Base-by-base conservation (phyloP, 2,888 invertebrate species). In the Pseudococcus jackbeardsleyi region DNA sequence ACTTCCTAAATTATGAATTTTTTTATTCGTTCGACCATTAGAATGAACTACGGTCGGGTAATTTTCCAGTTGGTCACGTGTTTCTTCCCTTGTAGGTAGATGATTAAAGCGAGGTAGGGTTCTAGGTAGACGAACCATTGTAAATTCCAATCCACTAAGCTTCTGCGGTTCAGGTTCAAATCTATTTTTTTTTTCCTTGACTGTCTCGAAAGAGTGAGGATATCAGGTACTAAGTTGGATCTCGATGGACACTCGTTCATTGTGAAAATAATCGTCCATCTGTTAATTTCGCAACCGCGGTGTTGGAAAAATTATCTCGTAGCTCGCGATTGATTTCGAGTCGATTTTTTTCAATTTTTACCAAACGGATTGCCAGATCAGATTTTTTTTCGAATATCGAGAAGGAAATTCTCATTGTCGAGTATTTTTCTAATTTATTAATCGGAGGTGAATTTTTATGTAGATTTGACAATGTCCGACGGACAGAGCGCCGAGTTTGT, bases 401-500 rank as follows among this genome's bases (percentile, higher is more conserved):
- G 26, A 3, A 33, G 26, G 1, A 33, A 33, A 33, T 33, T 33
- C 26, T 33, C 26, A 33, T 3, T 3, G 26, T 33, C 26, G 26
- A 33, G 26, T n/a, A n/a, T 33, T 33, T 33, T 33, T 33, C 26
- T 33, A 33, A 33, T 33, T 33, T 33, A 42, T 42, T 42, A 3
- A 42, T 42, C 42, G 42, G 42, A 59, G n/a, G n/a, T 22, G 64
- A 64, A 64, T 64, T 64, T 59, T 82, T 82, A 19, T 3, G 46
- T 7, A 82, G 79, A 82, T 82, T 82, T 82, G 79, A 82, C 79
- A 1, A 82, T 82, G 79, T 46, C 79, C 79, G 79, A 82, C 17
- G 33, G 79, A 19, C 42, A 82, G 22, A 46, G n/a, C 42, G n/a
- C 9, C 39, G 79, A 82, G 79, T 82, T 82, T 46, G 22, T 22